phyloP scores from a whole-genome alignment of 2,113 vertebrate genomes.

The Tragelaphus scriptus region DNA sequence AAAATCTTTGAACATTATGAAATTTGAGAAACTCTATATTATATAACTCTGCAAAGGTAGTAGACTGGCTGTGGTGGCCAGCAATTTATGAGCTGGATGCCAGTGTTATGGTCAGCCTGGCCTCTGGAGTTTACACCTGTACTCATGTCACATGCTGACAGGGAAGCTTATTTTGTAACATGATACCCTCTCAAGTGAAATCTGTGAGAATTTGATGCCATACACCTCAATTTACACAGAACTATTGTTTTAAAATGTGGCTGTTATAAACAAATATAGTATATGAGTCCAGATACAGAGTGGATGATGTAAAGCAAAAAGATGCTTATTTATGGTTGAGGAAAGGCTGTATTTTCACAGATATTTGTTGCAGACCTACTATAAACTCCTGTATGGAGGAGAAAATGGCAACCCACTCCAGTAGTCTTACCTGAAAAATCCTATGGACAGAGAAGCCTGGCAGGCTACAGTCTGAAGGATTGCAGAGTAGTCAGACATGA shows the following conservation, averaged over 20 bases:
- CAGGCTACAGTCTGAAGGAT: not conserved
- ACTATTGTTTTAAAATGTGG: conserved; percentile 38
- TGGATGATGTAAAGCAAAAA: not conserved
- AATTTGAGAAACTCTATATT: conserved; percentile 41
- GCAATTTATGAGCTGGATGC: conserved; percentile 45
- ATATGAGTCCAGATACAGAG: not conserved
- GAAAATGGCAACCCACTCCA: not conserved
- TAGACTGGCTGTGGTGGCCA: not conserved
- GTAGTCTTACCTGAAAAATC: not conserved
- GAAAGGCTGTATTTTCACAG: not conserved
- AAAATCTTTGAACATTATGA: conserved; percentile 52
- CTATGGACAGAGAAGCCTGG: not conserved
- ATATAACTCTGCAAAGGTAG: conserved; percentile 32
- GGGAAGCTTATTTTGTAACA: not conserved
- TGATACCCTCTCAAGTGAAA: conserved; percentile 13
- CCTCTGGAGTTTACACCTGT: conserved; percentile 36
- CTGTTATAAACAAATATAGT: not conserved
- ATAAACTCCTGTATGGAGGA: not conserved
- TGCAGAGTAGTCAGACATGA: not conserved
- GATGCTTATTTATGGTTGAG: not conserved
- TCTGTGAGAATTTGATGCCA: not conserved
- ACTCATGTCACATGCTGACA: not conserved
- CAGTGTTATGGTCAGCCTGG: conserved; percentile 7
- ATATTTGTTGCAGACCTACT: not conserved
- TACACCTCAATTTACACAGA: not conserved